Conservation (phyloP, 2,113 vertebrate species). For the Guaruba guarouba region DNA sequence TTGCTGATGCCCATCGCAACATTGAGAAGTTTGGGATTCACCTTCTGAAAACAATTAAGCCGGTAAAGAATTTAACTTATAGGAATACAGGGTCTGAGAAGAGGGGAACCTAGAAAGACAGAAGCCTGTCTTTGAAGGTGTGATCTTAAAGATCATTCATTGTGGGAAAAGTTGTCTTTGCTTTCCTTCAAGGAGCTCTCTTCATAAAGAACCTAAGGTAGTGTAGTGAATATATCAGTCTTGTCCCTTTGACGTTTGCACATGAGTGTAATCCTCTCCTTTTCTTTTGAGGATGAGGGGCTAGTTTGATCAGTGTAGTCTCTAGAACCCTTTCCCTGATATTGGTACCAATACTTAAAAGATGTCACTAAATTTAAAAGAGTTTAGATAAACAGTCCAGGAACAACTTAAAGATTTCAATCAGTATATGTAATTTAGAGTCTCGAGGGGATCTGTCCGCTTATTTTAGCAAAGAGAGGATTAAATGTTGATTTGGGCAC, state of each 20-base stretch:
- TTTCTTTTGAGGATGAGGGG: not conserved
- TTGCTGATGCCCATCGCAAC: constrained; percentile 94
- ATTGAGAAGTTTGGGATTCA: constrained; percentile 97
- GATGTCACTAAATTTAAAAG: not conserved
- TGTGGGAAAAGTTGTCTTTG: not conserved
- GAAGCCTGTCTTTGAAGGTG: not conserved
- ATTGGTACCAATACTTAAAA: not conserved
- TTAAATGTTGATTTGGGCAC: not conserved
- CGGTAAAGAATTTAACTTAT: constrained; percentile 70
- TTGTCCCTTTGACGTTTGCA: not conserved
- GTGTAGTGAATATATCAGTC: not conserved
- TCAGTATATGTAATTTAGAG: not conserved
- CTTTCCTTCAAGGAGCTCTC: not conserved
- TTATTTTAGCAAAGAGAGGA: not conserved
- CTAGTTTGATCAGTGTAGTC: not conserved
- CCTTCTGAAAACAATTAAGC: constrained; percentile 96
- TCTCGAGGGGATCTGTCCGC: not conserved
- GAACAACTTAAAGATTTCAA: not conserved
- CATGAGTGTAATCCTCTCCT: not conserved
- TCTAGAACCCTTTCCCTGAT: not conserved
- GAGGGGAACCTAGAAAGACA: not conserved
- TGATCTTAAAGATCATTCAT: not conserved
- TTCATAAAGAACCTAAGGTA: not conserved
- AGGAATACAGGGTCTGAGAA: not conserved
- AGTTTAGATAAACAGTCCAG: not conserved